Evolutionary conservation across 2,888 invertebrate genomes (phyloP), one percentile per base, ranked within the genome.

Genomic region (Luperina nickerlii): DNA sequence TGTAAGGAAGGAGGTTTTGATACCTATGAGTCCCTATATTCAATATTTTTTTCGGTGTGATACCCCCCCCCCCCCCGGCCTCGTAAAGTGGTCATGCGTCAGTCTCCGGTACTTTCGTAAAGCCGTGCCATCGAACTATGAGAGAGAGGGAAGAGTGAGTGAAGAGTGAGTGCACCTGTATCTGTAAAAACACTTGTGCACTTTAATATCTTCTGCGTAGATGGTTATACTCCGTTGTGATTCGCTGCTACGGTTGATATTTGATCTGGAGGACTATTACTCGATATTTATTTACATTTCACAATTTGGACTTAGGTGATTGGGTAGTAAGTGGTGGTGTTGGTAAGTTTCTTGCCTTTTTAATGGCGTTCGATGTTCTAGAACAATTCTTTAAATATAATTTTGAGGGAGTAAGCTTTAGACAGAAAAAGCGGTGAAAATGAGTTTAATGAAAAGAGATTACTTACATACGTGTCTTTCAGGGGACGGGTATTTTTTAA

Each of bases 1-100:
- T 72, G 72, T 80, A 80, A 51, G 76, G 77, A 74, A 68, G 27
- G 68, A 42, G 62, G n/a, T 57, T 82, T 81, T 1, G 63, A 71
- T 76, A 66, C 79, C 11, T 72, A 9, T 63, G 15, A 8, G 51
- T 32, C 32, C 15, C 15, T 8, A 51, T 9, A 32, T 8, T 69
- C 45, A 32, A 70, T 48, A 24, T 54, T 24, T 20, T 54, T 20
- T 54, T 54, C 8, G 20, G 2, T 24, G 54, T 8, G 20, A 8
- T 54, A 54, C 0, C 24, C 32, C 32, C 32, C 32, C 1, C 32
- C 32, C 32, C 32, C 32, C 0, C 2, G 24, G 54, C 20, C 20
- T 8, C 24, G 3, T 0, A 54, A 54, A 54, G 8, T 54, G 54
- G 8, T 54, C 54, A 20, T 3, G 54, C 2, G 7, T 8, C 1